phyloP scores from a whole-genome alignment of 2,113 vertebrate species.

The Clarias macrocephalus region DNA sequence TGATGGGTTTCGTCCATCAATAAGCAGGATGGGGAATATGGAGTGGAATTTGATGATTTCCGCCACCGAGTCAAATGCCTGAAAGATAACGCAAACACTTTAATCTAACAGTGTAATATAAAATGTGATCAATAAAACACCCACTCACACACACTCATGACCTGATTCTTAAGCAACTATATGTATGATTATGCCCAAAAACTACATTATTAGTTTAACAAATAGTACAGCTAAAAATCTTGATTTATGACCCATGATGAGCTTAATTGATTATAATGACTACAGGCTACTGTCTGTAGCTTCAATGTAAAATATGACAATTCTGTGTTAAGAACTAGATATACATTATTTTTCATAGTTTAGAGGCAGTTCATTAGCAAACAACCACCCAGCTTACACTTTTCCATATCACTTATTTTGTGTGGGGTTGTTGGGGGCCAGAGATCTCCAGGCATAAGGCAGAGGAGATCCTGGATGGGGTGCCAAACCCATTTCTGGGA shows the following conservation, averaged over 20 bases:
- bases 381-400: too few species aligned
- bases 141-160: neutral
- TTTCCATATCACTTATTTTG: too few species aligned
- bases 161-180: neutral
- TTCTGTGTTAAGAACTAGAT: neutral
- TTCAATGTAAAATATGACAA: neutral
- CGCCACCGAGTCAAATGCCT: conserved; percentile 85
- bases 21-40: conserved; percentile 78
- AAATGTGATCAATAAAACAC: neutral
- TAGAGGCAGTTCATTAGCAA: neutral
- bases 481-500: too few species aligned
- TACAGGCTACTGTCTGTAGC: neutral
- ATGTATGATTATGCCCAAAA: too few species aligned
- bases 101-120: neutral
- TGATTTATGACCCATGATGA: neutral
- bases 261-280: neutral
- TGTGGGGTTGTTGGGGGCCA: too few species aligned
- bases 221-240: neutral
- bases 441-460: too few species aligned
- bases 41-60: conserved; percentile 87
- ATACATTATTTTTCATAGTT: neutral
- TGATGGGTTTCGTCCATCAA: conserved; percentile 76
- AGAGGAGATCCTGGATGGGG: too few species aligned
- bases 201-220: neutral
- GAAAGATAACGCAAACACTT: conserved; percentile 44